Evolutionary conservation across 1,140 invertebrate species (phyloP).

Genomic region (Ceratoteleas bidentatus): DNA sequence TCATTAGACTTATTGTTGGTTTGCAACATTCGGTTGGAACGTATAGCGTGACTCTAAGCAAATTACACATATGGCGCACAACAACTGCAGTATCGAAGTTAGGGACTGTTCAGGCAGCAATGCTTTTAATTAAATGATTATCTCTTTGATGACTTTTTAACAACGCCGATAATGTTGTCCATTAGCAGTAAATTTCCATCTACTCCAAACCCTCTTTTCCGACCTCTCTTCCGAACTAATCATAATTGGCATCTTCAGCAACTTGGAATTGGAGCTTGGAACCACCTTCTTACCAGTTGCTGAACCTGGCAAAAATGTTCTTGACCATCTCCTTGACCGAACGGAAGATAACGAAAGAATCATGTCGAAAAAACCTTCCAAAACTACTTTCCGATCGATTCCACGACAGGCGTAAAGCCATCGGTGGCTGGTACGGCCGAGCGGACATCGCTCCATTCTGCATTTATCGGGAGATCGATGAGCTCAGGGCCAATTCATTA

Average conservation of each 20-base stretch:
- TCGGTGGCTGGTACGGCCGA: constrained; percentile 76
- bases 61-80: constrained; percentile 37
- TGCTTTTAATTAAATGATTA: constrained; percentile 61
- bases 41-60: constrained; percentile 54
- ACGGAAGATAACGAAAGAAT: constrained; percentile 11
- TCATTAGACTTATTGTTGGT: constrained; percentile 44
- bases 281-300: too few relatives aligned
- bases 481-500: constrained; percentile 70
- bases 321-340: too few relatives aligned
- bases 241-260: too few relatives aligned
- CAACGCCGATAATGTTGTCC: constrained; percentile 36
- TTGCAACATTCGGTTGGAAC: constrained; percentile 46
- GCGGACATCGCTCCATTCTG: constrained; percentile 70
- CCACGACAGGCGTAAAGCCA: constrained; percentile 71
- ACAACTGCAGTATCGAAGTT: constrained; percentile 51
- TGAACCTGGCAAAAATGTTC: too few relatives aligned
- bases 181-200: constrained; percentile 44
- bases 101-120: constrained; percentile 18
- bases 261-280: too few relatives aligned
- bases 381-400: constrained; percentile 72
- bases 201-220: too few relatives aligned
- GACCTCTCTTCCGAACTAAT: too few relatives aligned
- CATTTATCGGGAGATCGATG: constrained; percentile 73
- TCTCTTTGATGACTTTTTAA: constrained; percentile 64
- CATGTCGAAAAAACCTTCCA: constrained; percentile 52